Base-by-base conservation (phyloP, 2,113 vertebrate genomes). In the Solea solea region DNA sequence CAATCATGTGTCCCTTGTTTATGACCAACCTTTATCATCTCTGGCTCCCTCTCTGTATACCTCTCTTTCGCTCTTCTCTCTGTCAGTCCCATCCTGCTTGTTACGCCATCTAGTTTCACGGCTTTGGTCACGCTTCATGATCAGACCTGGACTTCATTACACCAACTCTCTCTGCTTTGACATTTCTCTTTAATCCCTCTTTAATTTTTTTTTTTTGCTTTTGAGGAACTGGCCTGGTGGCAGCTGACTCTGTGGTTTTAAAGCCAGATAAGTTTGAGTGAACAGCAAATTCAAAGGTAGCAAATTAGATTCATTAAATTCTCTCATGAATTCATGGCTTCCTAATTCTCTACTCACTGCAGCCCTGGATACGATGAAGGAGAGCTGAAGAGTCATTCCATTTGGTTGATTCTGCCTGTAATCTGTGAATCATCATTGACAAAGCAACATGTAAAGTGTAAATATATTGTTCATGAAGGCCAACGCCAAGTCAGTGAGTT, bases 1-100 rank as follows among this genome's bases (percentile, higher is more conserved):
- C 16, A 75, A 46, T 72, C 76, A 34, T 61, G 52, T 70, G 74
- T 76, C 59, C 71, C 15, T 69, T 62, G 27, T 87, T 91, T 89
- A 86, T 76, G 73, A 58, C 70, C 7, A 0, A 63, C 56, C 67
- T 84, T 69, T 40, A 73, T 80, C 70, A 84, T 55, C 59, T 25
- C 69, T 67, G 78, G 54, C 76, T 77, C 78, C 41, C 50, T 85
- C 64, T 12, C 21, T 83, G 21, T 61, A 75, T 62, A 25, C 21
- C 27, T 44, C 63, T 72, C 25, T 65, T 7, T 46, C 50, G 56
- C 34, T 34, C 34, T 41, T 62, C 39, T 62, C 39, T 39, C 44
- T 54, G 13, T 64, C 58, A 40, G 48, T 49, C 53, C 49, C 14
- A 40, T 53, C 5, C 39, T 25, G 25, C 54, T 61, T 57, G 42